phyloP scores from a whole-genome alignment of 1,140 invertebrate species.

The Gryllus bimaculatus region DNA sequence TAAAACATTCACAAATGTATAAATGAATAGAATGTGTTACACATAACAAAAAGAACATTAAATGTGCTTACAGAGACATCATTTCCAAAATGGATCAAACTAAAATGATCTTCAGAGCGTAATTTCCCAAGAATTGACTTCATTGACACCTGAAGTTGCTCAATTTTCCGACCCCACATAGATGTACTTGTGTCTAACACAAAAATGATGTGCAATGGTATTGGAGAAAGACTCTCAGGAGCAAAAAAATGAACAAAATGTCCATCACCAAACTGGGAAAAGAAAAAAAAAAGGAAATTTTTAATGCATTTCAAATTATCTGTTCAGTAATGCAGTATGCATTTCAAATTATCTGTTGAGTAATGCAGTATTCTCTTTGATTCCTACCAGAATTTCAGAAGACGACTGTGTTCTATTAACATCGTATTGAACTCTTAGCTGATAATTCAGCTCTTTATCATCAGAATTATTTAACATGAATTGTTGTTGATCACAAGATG shows the following conservation, averaged over 20 bases:
- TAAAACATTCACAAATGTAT: too few relatives aligned
- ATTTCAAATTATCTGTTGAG: background rate
- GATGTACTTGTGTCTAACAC: conserved; percentile 62
- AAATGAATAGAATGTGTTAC: background rate
- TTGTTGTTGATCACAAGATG: background rate
- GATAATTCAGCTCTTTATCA: background rate
- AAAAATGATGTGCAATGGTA: conserved; percentile 60
- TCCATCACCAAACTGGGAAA: conserved; percentile 58
- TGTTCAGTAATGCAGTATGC: too few relatives aligned
- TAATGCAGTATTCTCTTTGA: background rate
- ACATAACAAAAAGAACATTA: background rate
- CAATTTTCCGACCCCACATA: conserved; percentile 54
- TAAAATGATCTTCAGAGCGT: conserved; percentile 35
- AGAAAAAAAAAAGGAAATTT: background rate
- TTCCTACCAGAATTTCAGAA: background rate
- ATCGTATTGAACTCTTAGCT: background rate
- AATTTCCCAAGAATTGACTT: conserved; percentile 34
- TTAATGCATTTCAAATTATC: background rate
- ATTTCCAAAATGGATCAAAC: conserved; percentile 34
- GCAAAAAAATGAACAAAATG: conserved; percentile 71
- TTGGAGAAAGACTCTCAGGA: conserved; percentile 44
- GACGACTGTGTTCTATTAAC: background rate
- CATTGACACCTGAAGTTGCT: conserved; percentile 57
- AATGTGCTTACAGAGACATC: conserved; percentile 22
- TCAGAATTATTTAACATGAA: background rate